Evolutionary conservation across 1,140 invertebrate genomes (phyloP).

Genomic region (Drosophila bocqueti): DNA sequence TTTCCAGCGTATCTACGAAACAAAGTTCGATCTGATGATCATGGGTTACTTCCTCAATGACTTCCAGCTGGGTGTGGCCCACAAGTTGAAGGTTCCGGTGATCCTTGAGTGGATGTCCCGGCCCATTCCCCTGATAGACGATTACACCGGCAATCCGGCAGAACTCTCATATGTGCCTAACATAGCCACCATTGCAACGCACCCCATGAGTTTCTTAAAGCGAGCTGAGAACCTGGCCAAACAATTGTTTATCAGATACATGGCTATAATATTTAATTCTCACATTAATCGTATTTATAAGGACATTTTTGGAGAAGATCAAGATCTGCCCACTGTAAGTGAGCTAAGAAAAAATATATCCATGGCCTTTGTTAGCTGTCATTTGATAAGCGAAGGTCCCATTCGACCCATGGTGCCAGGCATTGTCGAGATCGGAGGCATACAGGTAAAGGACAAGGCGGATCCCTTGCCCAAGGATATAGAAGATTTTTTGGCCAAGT

Average conservation of each 20-base stretch:
- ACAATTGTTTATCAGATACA: constrained; percentile 1
- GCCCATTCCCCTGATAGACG: constrained; percentile 30
- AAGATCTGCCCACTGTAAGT: constrained; percentile 22
- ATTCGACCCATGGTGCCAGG: constrained; percentile 80
- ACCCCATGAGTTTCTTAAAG: constrained; percentile 44
- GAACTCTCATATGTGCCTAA: constrained; percentile 66
- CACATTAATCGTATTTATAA: constrained; percentile 1
- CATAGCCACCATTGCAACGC: neutral
- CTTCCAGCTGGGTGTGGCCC: constrained; percentile 69
- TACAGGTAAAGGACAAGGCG: constrained; percentile 82
- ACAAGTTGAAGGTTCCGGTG: constrained; percentile 66
- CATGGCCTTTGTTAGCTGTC: constrained; percentile 59
- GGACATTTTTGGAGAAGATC: constrained; percentile 15
- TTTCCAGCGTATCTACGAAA: constrained; percentile 66
- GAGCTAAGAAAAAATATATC: constrained; percentile 67
- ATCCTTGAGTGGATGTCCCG: constrained; percentile 61
- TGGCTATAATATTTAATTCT: too few relatives aligned
- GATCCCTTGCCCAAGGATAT: constrained; percentile 85
- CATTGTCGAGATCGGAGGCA: constrained; percentile 84
- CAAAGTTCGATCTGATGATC: constrained; percentile 77
- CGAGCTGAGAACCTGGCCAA: constrained; percentile 12
- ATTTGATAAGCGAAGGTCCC: constrained; percentile 71
- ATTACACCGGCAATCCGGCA: constrained; percentile 57
- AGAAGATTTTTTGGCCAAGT: constrained; percentile 85
- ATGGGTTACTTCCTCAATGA: constrained; percentile 73